Base-by-base conservation (phyloP, 1,140 invertebrate species). In the Brachionus rubens region DNA sequence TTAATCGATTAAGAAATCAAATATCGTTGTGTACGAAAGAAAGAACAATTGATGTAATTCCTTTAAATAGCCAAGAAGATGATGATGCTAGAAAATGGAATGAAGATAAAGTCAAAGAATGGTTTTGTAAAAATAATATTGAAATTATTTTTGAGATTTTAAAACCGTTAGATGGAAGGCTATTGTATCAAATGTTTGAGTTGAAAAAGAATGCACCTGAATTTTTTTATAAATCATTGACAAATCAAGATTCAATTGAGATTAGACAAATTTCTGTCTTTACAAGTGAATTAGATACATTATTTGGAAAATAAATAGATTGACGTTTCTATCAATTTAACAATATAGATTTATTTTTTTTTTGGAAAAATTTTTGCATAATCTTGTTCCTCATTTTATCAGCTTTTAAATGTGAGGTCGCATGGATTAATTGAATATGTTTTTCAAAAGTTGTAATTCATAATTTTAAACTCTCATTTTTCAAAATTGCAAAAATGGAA, bases 221-320 rank as follows among this genome's bases (percentile, higher is more conserved):
- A 54, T 67, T 77, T 36, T 78, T 78, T 56, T 78, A 70, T 50
- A 43, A 52, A 16, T 67, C 59, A 9, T 41, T 78, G 28, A 77
- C 33, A 1, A 43, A 12, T 9, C 41, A 43, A 24, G 40, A 65
- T n/a, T 24, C 6, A 24, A 28, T 43, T 14, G 19, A 65, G 26
- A 26, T 65, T 4, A 65, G 26, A 65, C 12, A n/a, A 21, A 41
- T 65, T 30, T 41, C 40, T 65, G 33, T 24, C 9, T 65, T 43
- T 65, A 14, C 36, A 2, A 41, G 14, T n/a, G 59, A 41, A 9
- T 24, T 65, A 21, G 19, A 14, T 12, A 24, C 19, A 24, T 19
- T 43, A 24, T 65, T 65, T 43, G 24, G 12, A 12, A 43, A 62
- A 36, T 19, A n/a, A n/a, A n/a, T n/a, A n/a, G n/a, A n/a, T n/a